Percentiles rank a stretch among this genome's conserved stretches.
These are phyloP conservation scores for Grammomys dolichurus DNA, from an alignment of 2,113 vertebrate species.

Conservation along the genomic window DNA sequence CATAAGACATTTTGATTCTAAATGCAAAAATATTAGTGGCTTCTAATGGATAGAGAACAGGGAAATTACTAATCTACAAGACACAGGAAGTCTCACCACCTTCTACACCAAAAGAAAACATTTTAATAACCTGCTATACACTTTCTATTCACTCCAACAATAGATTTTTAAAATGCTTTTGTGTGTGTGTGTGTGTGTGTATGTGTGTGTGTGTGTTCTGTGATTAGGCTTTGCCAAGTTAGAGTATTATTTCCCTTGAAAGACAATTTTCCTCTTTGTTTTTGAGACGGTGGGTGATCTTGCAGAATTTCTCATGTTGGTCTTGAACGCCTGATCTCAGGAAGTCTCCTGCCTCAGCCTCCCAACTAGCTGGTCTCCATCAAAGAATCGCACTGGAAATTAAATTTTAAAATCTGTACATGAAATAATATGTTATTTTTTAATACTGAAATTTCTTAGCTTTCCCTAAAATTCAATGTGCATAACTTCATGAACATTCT, in stretches of 20 bases:
- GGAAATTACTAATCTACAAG: neutral
- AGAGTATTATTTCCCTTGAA: neutral
- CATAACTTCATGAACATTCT: neutral
- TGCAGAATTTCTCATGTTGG: neutral
- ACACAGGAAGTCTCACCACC: neutral
- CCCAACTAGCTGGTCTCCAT: neutral
- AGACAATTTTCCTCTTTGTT: conserved; percentile 6
- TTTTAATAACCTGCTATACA: neutral
- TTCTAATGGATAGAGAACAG: neutral
- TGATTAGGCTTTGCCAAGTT: conserved; percentile 1
- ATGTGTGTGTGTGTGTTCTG: neutral
- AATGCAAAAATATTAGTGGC: neutral
- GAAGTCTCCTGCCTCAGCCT: neutral
- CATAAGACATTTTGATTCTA: conserved; percentile 13
- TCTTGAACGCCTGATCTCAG: neutral
- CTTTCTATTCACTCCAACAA: conserved; percentile 17
- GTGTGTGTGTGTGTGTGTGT: no score
- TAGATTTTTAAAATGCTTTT: neutral
- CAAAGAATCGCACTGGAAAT: neutral
- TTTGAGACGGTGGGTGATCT: neutral
- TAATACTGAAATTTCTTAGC: neutral
- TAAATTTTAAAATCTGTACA: conserved; percentile 46
- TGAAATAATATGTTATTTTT: conserved; percentile 35
- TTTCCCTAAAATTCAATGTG: conserved; percentile 14
- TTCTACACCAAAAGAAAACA: neutral